A percentile compares a stretch with the other conserved stretches of the same genome.
These are phyloP conservation scores for Parauchenoglanis punctatus DNA, from an alignment of 2,797 vertebrate species.

Conservation along the genomic window DNA sequence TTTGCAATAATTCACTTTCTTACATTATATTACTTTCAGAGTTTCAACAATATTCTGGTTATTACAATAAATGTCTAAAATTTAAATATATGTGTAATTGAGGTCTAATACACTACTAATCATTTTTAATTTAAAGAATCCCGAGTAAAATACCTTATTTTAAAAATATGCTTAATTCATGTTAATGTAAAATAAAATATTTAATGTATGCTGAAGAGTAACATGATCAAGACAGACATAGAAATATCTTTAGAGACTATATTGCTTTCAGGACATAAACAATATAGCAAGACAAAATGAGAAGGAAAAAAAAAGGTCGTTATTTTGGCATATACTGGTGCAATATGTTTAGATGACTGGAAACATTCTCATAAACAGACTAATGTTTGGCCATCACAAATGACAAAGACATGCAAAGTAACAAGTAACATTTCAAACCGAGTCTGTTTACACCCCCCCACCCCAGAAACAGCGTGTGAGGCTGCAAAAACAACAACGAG, in stretches of 20 bases:
- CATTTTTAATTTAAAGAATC: constrained; percentile 57
- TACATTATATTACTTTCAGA: constrained; percentile 63
- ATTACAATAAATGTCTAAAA: constrained; percentile 65
- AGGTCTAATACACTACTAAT: constrained; percentile 48
- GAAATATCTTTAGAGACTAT: constrained; percentile 52
- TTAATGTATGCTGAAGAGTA: constrained; percentile 54
- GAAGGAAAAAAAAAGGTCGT: constrained; percentile 10
- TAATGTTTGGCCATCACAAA: constrained; percentile 48
- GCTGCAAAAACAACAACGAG: constrained; percentile 38
- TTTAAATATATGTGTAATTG: constrained; percentile 67
- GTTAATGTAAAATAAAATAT: constrained; percentile 51
- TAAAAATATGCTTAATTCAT: constrained; percentile 39
- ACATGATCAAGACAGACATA: constrained; percentile 50
- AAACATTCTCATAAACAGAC: constrained; percentile 43
- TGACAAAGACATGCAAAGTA: constrained; percentile 58
- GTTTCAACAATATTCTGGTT: constrained; percentile 52
- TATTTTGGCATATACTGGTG: constrained; percentile 57
- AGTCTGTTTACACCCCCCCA: not conserved
- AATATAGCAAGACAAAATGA: constrained; percentile 55
- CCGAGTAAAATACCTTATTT: constrained; percentile 45
- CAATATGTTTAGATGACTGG: constrained; percentile 47
- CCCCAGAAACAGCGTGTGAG: constrained; percentile 26
- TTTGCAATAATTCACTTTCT: constrained; percentile 58
- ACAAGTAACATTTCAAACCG: constrained; percentile 44
- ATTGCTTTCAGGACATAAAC: constrained; percentile 58